Evolutionary conservation across 1,140 invertebrate species (phyloP), one percentile per base, ranked within the genome.

Genomic region (Pissodes strobi): DNA sequence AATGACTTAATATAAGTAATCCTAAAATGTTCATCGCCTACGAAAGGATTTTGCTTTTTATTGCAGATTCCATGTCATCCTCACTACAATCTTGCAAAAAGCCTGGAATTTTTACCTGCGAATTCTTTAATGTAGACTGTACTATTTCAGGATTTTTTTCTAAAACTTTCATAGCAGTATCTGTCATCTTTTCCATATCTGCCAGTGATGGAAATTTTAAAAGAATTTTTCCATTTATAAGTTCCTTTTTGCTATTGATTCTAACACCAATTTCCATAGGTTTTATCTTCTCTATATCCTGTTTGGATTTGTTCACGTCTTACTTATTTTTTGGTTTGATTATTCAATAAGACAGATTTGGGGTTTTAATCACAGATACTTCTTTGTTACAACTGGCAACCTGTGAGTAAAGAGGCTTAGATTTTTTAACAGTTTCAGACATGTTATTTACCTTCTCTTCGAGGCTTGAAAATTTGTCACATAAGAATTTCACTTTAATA

Each of bases 141-240:
- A 34, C n/a, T 8, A 34, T 34, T 34, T 34, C 30, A 34, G 6
- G n/a, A 34, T n/a, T 34, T n/a, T 34, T 34, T 6, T n/a, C 30
- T 34, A 34, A 34, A 6, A 34, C 30, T 34, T 34, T 34, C 30
- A 34, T 34, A 8, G 30, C 30, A 8, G n/a, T 34, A 34, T 34
- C 30, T n/a, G n/a, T 41, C 38, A 41, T 41, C 38, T 41, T 41
- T 13, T n/a, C n/a, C 38, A 41, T 41, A 41, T 41, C 38, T 5
- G 3, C 17, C 17, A 5, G 4, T 41, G 38, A 6, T 17, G 38
- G 38, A 6, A 41, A 41, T 41, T 41, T 41, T 13, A 41, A 41
- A n/a, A 17, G 38, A 41, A 41, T 41, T 41, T 41, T 41, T 13
- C 25, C 25, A 27, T 41, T 41, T 41, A n/a, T 6, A 6, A 41